A percentile compares a stretch with the other conserved stretches of the same genome.
These are phyloP conservation scores for Eidolon helvum DNA, from an alignment of 2,113 vertebrate species.

Conservation along the genomic window DNA sequence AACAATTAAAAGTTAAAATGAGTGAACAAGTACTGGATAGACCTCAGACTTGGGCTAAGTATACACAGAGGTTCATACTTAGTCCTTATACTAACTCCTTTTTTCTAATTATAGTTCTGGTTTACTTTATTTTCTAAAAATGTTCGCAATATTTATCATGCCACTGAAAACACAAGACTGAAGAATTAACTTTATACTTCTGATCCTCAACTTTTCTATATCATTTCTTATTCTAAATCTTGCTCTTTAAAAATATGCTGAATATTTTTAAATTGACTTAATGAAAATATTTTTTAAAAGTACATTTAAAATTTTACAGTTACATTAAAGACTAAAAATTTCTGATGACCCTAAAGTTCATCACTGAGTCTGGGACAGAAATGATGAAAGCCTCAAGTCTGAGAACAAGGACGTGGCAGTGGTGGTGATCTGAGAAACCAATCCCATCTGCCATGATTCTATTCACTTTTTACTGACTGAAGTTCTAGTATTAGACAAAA, in stretches of 20 bases:
- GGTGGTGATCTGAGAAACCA: background rate
- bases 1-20: background rate
- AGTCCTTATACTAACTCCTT: background rate
- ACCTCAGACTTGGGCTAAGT: background rate
- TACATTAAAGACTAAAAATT: background rate
- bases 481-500: background rate
- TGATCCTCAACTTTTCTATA: background rate
- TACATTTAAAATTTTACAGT: background rate
- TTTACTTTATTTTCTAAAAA: background rate
- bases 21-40: background rate
- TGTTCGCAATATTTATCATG: background rate
- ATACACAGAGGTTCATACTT: no score
- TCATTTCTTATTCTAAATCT: conserved; percentile 16
- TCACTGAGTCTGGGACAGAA: background rate
- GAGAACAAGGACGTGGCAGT: background rate
- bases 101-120: background rate
- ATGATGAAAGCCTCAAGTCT: background rate
- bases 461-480: background rate
- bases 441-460: background rate
- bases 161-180: background rate
- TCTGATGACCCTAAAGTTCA: background rate
- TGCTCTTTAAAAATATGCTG: background rate
- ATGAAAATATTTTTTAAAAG: background rate
- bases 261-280: background rate
- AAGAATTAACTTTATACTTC: background rate